These are phyloP conservation scores for Ptychochromis oligacanthus DNA, from an alignment of 2,113 vertebrate species.

Conservation along the genomic window DNA sequence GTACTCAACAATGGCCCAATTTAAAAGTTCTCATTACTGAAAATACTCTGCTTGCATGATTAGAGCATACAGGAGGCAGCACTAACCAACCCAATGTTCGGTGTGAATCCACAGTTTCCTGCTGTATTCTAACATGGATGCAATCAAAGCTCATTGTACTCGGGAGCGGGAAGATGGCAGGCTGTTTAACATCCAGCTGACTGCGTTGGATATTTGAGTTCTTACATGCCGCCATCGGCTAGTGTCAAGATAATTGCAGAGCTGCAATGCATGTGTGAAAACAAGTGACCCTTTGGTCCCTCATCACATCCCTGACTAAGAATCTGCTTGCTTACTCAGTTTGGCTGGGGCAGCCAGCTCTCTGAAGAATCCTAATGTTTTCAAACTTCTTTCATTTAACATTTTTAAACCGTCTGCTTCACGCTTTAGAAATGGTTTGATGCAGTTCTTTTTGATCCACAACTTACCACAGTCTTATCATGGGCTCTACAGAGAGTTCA, in stretches of 20 bases:
- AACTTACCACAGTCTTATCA: not conserved
- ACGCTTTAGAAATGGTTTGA: not conserved
- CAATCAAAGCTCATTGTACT: too few species aligned
- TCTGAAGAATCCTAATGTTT: not conserved
- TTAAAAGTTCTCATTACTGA: too few species aligned
- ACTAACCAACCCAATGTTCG: too few species aligned
- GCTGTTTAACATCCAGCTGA: too few species aligned
- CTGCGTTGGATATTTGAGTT: not conserved
- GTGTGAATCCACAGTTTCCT: too few species aligned
- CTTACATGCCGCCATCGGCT: accelerated
- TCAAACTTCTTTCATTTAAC: not conserved
- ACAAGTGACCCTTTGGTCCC: not conserved
- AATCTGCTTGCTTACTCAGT: not conserved
- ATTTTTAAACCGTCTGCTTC: not conserved
- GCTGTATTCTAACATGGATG: too few species aligned
- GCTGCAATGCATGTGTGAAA: not conserved
- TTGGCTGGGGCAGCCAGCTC: not conserved
- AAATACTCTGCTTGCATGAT: too few species aligned
- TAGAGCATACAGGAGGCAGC: too few species aligned
- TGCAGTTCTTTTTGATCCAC: not conserved
- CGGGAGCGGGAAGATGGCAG: too few species aligned
- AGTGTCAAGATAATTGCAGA: not conserved
- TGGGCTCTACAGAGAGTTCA: not conserved
- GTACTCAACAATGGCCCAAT: too few species aligned
- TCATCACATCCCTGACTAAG: not conserved